Conservation (phyloP, 2,113 vertebrate species). For the Pachycephala philippinensis region DNA sequence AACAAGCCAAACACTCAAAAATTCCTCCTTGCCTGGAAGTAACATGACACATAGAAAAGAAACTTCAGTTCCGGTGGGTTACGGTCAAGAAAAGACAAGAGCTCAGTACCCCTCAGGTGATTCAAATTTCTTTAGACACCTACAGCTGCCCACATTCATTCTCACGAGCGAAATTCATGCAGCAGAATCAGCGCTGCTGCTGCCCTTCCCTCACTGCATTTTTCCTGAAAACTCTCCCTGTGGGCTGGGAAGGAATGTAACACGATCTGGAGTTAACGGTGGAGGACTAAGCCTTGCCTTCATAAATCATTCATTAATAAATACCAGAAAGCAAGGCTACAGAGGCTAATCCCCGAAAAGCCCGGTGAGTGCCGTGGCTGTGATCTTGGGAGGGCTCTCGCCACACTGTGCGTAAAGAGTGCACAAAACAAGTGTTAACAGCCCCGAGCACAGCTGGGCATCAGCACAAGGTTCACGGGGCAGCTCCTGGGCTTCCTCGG, state of each 20-base stretch:
- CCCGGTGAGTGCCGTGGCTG: neutral
- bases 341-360: neutral
- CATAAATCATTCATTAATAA: neutral
- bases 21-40: neutral
- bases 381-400: neutral
- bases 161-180: neutral
- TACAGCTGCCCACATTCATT: neutral
- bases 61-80: neutral
- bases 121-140: neutral
- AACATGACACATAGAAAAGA: neutral
- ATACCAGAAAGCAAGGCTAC: neutral
- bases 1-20: neutral
- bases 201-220: neutral
- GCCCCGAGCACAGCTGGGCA: neutral
- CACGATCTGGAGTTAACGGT: rapidly evolving
- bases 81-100: neutral
- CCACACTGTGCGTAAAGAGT: rapidly evolving
- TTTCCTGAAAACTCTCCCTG: neutral
- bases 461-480: neutral
- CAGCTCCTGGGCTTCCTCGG: neutral
- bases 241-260: neutral
- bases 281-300: neutral
- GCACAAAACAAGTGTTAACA: neutral
- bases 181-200: neutral
- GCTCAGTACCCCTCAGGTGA: neutral